A percentile compares a stretch with the other conserved stretches of the same genome.
Evolutionary conservation across 2,113 vertebrate species (phyloP).

Genomic region (Datnioides undecimradiatus): DNA sequence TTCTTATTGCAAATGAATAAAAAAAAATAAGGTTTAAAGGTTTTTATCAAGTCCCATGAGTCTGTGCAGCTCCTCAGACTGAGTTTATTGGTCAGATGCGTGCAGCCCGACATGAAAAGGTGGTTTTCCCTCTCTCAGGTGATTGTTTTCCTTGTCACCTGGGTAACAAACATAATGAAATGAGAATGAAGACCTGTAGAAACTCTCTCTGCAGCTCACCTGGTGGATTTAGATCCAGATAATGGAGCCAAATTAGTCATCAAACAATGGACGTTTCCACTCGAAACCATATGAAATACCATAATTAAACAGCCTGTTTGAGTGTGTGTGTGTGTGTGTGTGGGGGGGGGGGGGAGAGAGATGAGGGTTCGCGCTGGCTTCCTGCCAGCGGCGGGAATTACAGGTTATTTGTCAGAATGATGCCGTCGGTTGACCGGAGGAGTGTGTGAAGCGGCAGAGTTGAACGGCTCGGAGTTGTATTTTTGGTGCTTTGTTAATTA

Average conservation of each 20-base stretch:
- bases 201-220: conserved; percentile 6
- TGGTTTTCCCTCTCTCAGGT: no score
- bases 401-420: conserved; percentile 71
- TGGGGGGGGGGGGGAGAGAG: background rate
- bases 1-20: no score
- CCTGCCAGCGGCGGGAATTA: conserved; percentile 59
- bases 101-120: no score
- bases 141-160: background rate
- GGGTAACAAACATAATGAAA: background rate
- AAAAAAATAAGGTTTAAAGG: background rate
- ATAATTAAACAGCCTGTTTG: conserved; percentile 38
- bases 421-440: conserved; percentile 51
- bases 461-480: conserved; percentile 10
- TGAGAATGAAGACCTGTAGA: background rate
- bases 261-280: conserved; percentile 43
- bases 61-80: background rate
- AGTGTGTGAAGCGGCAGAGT: conserved; percentile 53
- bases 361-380: conserved; percentile 53
- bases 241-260: conserved; percentile 47
- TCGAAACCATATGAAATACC: conserved; percentile 18
- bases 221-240: conserved; percentile 26
- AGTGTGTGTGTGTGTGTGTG: conserved; percentile 21
- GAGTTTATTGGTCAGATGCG: no score
- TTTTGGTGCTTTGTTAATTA: conserved; percentile 37
- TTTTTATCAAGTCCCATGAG: background rate